Evolutionary conservation across 2,888 invertebrate species (phyloP), one percentile per base, ranked within the genome.

Genomic region (Tetanocera ferruginea): DNA sequence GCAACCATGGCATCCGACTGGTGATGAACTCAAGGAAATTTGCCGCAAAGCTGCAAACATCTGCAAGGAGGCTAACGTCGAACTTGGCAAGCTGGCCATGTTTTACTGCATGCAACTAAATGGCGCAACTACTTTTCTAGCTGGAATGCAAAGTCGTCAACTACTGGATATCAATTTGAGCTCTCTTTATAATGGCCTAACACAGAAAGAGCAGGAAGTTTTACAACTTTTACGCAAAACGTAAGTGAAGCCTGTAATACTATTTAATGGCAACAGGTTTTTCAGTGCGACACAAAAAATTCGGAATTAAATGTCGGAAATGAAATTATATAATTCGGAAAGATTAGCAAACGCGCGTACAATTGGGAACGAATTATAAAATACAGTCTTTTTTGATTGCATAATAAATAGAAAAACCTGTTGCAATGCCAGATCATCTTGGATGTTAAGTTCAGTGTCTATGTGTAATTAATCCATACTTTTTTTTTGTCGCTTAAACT

Each of bases 1-100:
- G 0, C 94, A 92, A 80, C 84, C 89, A 0, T 97, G 97, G 97
- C 97, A 97, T 90, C 95, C 95, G 3, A 95, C 95, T 2, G 89
- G 90, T 31, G 91, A 93, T 25, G 91, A 93, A 69, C 71, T 84
- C 28, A 87, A 87, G 81, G 76, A 82, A 34, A 19, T 85, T 52
- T 84, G 83, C 62, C 82, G 70, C 2, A 80, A 92, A 83, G 95
- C 95, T 1, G 91, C 92, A 0, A 90, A 92, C 9, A 92, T 92
- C 85, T 95, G 95, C 88, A 92, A 93, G 90, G 94, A 94, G 86
- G 85, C 83, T 57, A 85, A 84, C 49, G 91, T 94, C 6, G 94
- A 95, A 89, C 87, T 96, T 31, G 95, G 93, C 4, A 93, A 93
- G 85, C 88, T 96, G 55, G 95, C 96, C 11, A 91, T 94, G 76